Conservation (phyloP, 1,140 invertebrate genomes). For the Adelges cooleyi region DNA sequence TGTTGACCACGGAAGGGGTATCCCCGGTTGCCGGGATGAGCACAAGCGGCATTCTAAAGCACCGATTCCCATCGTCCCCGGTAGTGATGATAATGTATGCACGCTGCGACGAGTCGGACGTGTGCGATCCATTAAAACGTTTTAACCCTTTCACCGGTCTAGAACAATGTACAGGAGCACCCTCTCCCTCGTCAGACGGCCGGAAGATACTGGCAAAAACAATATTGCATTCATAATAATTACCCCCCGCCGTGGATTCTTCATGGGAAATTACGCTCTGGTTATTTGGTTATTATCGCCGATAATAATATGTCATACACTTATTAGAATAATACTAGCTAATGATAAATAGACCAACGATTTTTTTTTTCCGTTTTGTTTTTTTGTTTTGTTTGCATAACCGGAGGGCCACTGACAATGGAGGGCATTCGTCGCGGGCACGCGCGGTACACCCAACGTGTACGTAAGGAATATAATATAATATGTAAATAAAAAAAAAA, state of each 20-base stretch:
- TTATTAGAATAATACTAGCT: constrained; percentile 13
- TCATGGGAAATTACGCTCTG: constrained; percentile 29
- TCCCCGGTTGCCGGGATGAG: too few species aligned
- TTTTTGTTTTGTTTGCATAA: constrained; percentile 19
- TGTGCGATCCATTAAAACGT: constrained; percentile 24
- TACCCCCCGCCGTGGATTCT: constrained; percentile 13
- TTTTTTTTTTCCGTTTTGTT: too few species aligned
- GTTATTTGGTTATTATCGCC: constrained; percentile 27
- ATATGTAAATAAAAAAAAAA: too few species aligned
- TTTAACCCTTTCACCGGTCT: constrained; percentile 24
- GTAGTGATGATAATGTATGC: constrained; percentile 22
- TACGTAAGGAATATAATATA: too few species aligned
- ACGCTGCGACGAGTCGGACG: constrained; percentile 5
- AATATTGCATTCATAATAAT: constrained; percentile 25
- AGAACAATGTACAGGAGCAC: constrained; percentile 9
- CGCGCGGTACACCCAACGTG: not conserved
- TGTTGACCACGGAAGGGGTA: too few species aligned
- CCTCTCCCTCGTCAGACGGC: too few species aligned
- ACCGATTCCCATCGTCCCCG: too few species aligned
- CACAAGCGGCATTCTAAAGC: too few species aligned
- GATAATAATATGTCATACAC: constrained; percentile 21
- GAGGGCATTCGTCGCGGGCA: constrained; percentile 15
- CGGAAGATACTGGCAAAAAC: constrained; percentile 21
- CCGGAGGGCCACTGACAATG: constrained; percentile 3
- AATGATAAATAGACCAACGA: constrained; percentile 26